Base-by-base conservation (phyloP, 2,113 vertebrate genomes). In the Dromiciops gliroides region DNA sequence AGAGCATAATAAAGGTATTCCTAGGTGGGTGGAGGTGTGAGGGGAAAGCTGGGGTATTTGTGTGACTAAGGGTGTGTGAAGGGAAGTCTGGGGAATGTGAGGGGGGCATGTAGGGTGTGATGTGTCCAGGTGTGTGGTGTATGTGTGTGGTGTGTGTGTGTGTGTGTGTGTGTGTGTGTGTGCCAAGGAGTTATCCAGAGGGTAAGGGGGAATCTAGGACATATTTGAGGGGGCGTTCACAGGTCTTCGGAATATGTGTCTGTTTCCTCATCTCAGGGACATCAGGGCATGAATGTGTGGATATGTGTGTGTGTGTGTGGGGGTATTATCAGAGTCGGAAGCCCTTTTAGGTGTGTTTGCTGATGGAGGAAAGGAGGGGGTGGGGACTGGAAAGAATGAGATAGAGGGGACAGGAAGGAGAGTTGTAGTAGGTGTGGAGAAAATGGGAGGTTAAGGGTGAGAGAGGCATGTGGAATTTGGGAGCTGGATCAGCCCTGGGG, bases 1-100 rank as follows among this genome's bases (percentile, higher is more conserved):
- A 37, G 31, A 75, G 67, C 4, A 7, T 75, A n/a, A 94, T 56
- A 4, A 93, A 12, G 89, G 89, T 28, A 0, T 53, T 48, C 60
- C 14, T 14, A 48, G 60, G 60, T 91, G 8, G 53, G 56, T 91
- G 95, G 91, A 92, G 89, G 91, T 93, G 28, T 50, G 67, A 53
- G 93, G 0, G 0, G 93, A 95, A 96, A 89, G 91, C 90, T n/a
- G 26, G 95, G 94, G 92, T 91, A 53, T 37, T 37, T 31, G 56
- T 67, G 56, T 67, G 56, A 31, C 56, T 14, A 31, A 67, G 56
- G 28, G 31, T 37, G 67, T 75, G 67, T 75, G 67, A 75, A 16
- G 67, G 67, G 37, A 5, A 75, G 14, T 75, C 14, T n/a, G 37
- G 31, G 60, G 12, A n/a, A n/a, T 16, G 31, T 12, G 4, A 75